These are phyloP conservation scores for Masnerella sp. DNA, from an alignment of 2,888 invertebrate species.

Conservation along the genomic window DNA sequence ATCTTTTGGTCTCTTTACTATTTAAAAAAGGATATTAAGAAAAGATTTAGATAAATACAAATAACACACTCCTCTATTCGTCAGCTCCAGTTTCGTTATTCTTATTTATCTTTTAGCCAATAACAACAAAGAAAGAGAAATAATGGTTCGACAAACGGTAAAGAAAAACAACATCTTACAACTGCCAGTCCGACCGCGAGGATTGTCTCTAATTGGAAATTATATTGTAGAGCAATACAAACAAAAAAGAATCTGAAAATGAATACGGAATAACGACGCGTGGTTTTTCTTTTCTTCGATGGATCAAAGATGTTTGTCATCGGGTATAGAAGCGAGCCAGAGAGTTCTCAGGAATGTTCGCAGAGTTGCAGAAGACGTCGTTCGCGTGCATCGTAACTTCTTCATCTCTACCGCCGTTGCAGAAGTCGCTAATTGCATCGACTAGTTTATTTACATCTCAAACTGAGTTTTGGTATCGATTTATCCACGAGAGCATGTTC, in stretches of 20 bases:
- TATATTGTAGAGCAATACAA: neutral
- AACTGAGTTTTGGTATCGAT: neutral
- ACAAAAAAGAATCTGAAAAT: neutral
- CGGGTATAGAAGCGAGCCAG: constrained; percentile 62
- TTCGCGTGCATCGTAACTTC: constrained; percentile 59
- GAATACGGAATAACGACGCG: neutral
- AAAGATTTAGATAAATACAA: constrained; percentile 43
- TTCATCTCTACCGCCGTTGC: neutral
- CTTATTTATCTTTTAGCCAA: constrained; percentile 32
- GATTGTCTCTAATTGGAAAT: too few species aligned
- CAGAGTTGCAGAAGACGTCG: constrained; percentile 72
- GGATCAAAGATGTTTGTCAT: constrained; percentile 11
- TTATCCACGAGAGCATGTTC: constrained; percentile 3
- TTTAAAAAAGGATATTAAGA: too few species aligned
- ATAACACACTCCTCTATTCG: constrained; percentile 34
- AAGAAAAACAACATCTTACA: constrained; percentile 41
- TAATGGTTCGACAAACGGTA: constrained; percentile 15
- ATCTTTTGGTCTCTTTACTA: constrained; percentile 20
- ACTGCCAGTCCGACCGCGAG: too few species aligned
- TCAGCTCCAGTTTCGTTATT: constrained; percentile 43
- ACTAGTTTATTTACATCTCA: neutral
- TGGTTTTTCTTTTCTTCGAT: constrained; percentile 41
- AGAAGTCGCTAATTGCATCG: too few species aligned
- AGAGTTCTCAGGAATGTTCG: constrained; percentile 72
- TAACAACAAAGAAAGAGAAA: constrained; percentile 38